Base-by-base conservation (phyloP, 1,140 invertebrate genomes). In the Magallana angulata region DNA sequence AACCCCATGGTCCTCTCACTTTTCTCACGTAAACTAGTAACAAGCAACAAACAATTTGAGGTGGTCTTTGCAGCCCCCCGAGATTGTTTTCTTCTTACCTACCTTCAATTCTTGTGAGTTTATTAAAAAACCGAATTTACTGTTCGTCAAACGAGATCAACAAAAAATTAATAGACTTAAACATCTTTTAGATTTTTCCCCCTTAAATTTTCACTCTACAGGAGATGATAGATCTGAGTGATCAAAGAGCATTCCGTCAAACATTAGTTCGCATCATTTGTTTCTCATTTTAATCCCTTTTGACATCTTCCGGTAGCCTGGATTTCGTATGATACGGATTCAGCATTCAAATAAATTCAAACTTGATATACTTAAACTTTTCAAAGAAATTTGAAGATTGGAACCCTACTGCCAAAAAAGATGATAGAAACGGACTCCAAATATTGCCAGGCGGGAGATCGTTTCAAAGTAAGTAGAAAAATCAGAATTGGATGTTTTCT, bases 211-310 rank as follows among this genome's bases (percentile, higher is more conserved):
- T 76, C 18, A 30, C 68, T 30, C 68, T 30, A 76, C 68, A 76
- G 68, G 68, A 76, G 24, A 76, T 30, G 68, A 76, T 76, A 76
- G 68, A 76, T 76, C 24, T 76, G 68, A 7, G 36, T 24, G 68
- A 76, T 76, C 68, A 76, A 76, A 76, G 68, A 76, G 68, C 68
- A 76, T 76, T 76, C 68, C 68, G 68, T 18, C 68, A 76, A 76
- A 76, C 68, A 76, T 76, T 76, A 76, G 68, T 76, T 76, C 68
- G 68, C 68, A 76, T 76, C 68, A 76, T 76, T 76, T 76, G 68
- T 24, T 36, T 30, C 68, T 76, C 68, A 76, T 76, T 76, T 76
- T 76, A 76, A 76, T 76, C 68, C 68, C 36, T 30, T 48, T 76
- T 76, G 68, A 76, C 68, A 76, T 76, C 68, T 76, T 76, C 68